Evolutionary conservation across 2,888 invertebrate species (phyloP), one percentile per base, ranked within the genome.

Genomic region (Nymphalis polychloros): DNA sequence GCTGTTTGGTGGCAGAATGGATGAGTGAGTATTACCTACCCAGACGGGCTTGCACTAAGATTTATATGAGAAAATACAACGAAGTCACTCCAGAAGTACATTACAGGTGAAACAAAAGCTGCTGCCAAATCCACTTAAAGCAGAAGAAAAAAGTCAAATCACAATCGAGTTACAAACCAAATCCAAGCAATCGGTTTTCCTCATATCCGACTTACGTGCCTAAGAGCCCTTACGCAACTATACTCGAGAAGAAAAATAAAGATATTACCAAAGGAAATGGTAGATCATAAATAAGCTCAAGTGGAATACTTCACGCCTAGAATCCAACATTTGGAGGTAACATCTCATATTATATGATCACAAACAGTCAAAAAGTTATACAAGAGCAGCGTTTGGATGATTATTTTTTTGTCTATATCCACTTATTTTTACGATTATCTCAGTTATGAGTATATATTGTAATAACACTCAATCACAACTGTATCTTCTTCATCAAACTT

Each of bases 261-360:
- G 82, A 86, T 86, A 85, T 85, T 83, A 79, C 81, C 75, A 75
- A 76, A 77, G 82, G 80, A 84, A 88, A 86, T 84, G 82, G 83
- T 78, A 77, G 79, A 77, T 80, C 81, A 83, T 89, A 89, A 88
- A 89, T 88, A 88, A 87, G 75, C 74, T 75, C 77, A 79, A 85
- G 85, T 84, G 82, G 78, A 76, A 75, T 77, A 81, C 79, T 84
- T 83, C 77, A 75, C 81, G 79, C 78, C 77, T 77, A 76, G 76
- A 74, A 74, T 73, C 77, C 76, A 78, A 77, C 76, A 68, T 75
- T 77, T 70, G 74, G 75, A 75, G 73, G 75, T 67, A 77, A 73
- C 76, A 61, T 71, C 67, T 66, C 62, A 69, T 77, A n/a, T n/a
- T n/a, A 79, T 75, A 68, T 59, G 64, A 69, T 69, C 67, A 61